Evolutionary conservation across 2,113 vertebrate genomes (phyloP).

Genomic region (Sminthopsis crassicaudata): DNA sequence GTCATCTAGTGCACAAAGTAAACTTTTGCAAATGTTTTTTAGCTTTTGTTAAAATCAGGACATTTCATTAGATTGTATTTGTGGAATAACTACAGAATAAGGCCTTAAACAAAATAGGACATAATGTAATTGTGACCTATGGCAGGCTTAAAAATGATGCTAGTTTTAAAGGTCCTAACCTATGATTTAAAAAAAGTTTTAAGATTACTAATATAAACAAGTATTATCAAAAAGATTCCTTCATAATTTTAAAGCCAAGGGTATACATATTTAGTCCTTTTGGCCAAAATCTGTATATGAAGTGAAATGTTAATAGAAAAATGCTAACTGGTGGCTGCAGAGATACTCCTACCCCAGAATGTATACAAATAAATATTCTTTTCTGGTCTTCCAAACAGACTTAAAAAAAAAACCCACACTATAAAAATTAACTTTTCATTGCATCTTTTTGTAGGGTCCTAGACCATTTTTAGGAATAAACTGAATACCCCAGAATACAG

Average conservation of each 20-base stretch:
- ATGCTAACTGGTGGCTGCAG: background rate
- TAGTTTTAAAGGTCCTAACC: constrained; percentile 5
- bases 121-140: constrained; percentile 25
- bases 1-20: constrained; percentile 18
- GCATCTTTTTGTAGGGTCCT: background rate
- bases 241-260: constrained; percentile 13
- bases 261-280: background rate
- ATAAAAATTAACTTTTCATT: background rate
- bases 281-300: constrained; percentile 1
- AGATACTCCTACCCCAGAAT: background rate
- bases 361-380: background rate
- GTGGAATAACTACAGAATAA: constrained; percentile 51
- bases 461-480: constrained; percentile 14
- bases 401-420: background rate
- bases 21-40: constrained; percentile 27
- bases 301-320: background rate
- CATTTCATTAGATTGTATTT: constrained; percentile 38
- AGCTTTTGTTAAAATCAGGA: constrained; percentile 55
- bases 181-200: constrained; percentile 21
- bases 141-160: background rate
- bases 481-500: background rate
- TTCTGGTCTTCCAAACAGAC: background rate
- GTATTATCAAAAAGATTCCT: constrained; percentile 24
- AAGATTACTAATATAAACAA: constrained; percentile 1
- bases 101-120: constrained; percentile 46